Evolutionary conservation across 2,888 invertebrate species (phyloP).

Genomic region (Acrobasis suavella): DNA sequence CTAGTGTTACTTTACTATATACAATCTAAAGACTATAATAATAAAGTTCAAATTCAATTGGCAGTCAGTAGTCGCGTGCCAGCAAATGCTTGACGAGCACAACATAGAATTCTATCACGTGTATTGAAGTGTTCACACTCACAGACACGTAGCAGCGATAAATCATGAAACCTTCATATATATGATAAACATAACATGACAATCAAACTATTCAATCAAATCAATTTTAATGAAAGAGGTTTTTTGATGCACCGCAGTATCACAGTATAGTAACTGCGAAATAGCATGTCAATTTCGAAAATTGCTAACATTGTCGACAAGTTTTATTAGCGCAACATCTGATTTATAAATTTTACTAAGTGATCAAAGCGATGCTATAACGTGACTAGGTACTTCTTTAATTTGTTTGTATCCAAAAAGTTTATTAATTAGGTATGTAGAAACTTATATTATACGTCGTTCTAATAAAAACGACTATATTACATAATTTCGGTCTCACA

Average conservation of each 20-base stretch:
- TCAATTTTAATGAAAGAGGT: not conserved
- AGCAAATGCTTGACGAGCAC: conserved; percentile 1
- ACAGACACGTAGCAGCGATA: conserved; percentile 11
- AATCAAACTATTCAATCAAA: not conserved
- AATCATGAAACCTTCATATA: not conserved
- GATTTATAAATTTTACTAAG: no score
- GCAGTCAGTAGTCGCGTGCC: conserved; percentile 7
- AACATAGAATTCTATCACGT: conserved; percentile 16
- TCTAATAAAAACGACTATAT: no score
- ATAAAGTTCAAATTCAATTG: conserved; percentile 1
- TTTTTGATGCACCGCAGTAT: not conserved
- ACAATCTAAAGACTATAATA: not conserved
- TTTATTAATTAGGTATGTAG: no score
- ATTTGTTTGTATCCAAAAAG: no score
- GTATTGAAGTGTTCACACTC: conserved; percentile 2
- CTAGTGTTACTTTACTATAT: not conserved
- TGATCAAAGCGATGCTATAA: no score
- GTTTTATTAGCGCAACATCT: no score
- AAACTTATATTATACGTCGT: no score
- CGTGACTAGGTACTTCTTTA: no score
- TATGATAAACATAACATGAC: not conserved
- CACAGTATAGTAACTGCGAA: no score
- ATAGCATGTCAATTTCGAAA: no score
- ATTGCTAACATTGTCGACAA: no score
- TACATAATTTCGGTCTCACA: no score